Base-by-base conservation (phyloP, 2,888 invertebrate species). In the Julus scandinavius region DNA sequence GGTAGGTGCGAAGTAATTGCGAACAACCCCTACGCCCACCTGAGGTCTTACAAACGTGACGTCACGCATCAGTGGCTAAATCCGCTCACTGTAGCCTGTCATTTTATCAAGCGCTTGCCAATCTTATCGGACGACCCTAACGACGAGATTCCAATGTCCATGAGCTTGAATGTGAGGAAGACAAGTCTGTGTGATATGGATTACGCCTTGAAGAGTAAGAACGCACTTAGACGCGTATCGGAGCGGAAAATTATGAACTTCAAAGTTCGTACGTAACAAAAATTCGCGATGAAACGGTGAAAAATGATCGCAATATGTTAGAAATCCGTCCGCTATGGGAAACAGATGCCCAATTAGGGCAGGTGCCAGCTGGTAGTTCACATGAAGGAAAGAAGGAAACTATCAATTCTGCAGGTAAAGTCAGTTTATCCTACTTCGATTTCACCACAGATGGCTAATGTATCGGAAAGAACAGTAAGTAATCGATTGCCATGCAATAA, bases 321-420 rank as follows among this genome's bases (percentile, higher is more conserved):
- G 83, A 83, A 83, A 83, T 83, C 83, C 9, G 15, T 83, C 40
- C 83, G 83, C 40, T 83, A 83, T 83, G 83, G 83, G 40, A 83
- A 40, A 40, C 40, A 83, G 83, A 83, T 20, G 40, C 83, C 40
- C 83, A 40, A 15, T 83, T 83, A 3, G 54, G 54, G 54, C 54
- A 54, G 54, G 54, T 54, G 54, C 13, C 54, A 54, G 54, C 54
- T 54, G 54, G 54, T 13, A 54, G 54, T 54, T 54, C 54, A 15
- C 13, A 54, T 15, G 54, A 54, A 54, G 54, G 7, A 54, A 54
- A 13, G 54, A 15, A 54, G 15, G 49, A 49, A 7, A 9, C 49
- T 49, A 7, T 49, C 5, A 5, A 49, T 49, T 11, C 49, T 49
- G 49, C n/a, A 7, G 54, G 54, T 54, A 54, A 54, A 2, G 15